Conservation (phyloP, 2,797 vertebrate species). For the Phoeniculus purpureus region DNA sequence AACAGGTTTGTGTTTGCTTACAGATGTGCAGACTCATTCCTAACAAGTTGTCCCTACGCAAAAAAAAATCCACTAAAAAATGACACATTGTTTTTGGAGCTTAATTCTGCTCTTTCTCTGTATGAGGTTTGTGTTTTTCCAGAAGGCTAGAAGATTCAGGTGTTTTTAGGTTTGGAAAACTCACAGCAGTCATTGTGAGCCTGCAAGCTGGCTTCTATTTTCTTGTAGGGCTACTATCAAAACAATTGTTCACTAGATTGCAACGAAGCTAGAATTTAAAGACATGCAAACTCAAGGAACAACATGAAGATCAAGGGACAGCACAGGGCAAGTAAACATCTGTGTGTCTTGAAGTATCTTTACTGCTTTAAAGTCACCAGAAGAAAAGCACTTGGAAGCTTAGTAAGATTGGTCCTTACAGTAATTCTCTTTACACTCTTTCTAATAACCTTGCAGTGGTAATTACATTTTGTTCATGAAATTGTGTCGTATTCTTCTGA, state of each 20-base stretch:
- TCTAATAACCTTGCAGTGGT: not conserved
- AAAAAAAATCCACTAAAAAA: not conserved
- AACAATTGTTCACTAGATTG: not conserved
- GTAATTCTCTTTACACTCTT: not conserved
- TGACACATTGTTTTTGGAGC: not conserved
- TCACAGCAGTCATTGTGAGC: not conserved
- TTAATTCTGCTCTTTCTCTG: not conserved
- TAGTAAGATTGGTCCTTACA: not conserved
- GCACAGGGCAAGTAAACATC: not conserved
- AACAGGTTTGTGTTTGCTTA: too few relatives aligned
- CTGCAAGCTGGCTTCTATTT: not conserved
- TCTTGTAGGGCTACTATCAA: not conserved
- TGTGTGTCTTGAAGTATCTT: not conserved
- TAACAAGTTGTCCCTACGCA: not conserved
- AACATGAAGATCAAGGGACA: not conserved
- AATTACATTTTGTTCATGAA: not conserved
- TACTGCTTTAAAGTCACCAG: not conserved
- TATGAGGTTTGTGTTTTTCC: not conserved
- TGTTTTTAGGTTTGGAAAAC: not conserved
- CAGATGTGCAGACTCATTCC: not conserved
- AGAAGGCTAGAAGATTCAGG: not conserved
- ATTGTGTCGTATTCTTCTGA: not conserved
- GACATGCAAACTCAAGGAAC: not conserved
- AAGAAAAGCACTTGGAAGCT: not conserved
- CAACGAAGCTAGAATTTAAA: not conserved